phyloP scores from a whole-genome alignment of 2,888 invertebrate genomes.

The Artemia sinica region DNA sequence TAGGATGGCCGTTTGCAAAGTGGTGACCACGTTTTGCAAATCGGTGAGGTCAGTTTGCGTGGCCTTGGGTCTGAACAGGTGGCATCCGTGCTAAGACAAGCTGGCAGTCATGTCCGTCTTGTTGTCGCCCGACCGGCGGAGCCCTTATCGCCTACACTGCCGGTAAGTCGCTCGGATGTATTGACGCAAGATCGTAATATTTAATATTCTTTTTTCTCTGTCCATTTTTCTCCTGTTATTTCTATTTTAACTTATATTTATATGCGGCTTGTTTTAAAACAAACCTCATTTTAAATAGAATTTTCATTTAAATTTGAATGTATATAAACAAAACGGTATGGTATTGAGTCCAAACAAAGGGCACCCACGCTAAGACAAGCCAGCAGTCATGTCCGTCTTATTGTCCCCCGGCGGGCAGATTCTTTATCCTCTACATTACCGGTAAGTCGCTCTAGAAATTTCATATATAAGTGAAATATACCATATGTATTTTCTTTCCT shows the following conservation, averaged over 20 bases:
- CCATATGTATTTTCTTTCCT: too few relatives aligned
- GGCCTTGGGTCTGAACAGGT: conserved; percentile 95
- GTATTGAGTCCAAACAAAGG: too few relatives aligned
- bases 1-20: conserved; percentile 86
- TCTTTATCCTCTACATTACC: too few relatives aligned
- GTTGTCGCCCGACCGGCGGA: conserved; percentile 84
- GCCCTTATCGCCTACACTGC: conserved; percentile 55
- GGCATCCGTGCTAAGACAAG: conserved; percentile 81
- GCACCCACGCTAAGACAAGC: too few relatives aligned
- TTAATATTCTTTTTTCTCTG: background rate
- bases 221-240: conserved; percentile 15
- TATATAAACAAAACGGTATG: too few relatives aligned
- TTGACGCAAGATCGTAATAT: background rate
- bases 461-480: too few relatives aligned
- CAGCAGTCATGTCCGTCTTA: too few relatives aligned
- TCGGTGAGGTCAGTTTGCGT: conserved; percentile 78
- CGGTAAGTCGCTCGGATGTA: conserved; percentile 32
- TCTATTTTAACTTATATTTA: background rate
- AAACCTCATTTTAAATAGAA: too few relatives aligned
- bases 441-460: too few relatives aligned
- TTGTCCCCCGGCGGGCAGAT: too few relatives aligned
- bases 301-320: too few relatives aligned
- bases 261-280: background rate
- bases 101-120: conserved; percentile 80
- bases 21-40: conserved; percentile 94